These are phyloP conservation scores for Antitype chi DNA, from an alignment of 2,888 invertebrate species.

Conservation along the genomic window DNA sequence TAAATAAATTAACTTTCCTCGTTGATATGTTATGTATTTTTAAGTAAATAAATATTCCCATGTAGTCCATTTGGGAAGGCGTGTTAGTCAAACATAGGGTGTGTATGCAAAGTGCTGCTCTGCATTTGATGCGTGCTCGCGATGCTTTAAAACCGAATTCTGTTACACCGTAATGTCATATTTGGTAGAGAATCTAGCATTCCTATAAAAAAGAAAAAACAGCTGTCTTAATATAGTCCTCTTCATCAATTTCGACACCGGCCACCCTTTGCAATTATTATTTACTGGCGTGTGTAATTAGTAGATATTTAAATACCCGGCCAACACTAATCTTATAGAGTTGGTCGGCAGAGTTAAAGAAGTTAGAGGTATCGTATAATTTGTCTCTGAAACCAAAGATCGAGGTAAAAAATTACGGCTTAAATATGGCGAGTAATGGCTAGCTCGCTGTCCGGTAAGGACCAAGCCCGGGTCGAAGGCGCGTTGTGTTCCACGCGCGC, in stretches of 20 bases:
- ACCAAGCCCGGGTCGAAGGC: no score
- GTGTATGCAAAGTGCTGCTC: constrained; percentile 77
- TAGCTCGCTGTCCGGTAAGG: no score
- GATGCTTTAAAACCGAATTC: constrained; percentile 61
- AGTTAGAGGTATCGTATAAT: neutral
- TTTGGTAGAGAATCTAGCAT: neutral
- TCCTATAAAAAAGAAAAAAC: neutral
- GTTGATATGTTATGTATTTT: constrained; percentile 5
- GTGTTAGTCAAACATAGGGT: constrained; percentile 76
- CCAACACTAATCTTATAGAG: no score
- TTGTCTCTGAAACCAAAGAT: neutral
- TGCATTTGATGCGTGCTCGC: constrained; percentile 78
- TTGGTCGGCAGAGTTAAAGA: no score
- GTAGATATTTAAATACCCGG: no score
- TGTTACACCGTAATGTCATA: constrained; percentile 68
- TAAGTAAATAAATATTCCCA: constrained; percentile 47
- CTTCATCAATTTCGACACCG: no score
- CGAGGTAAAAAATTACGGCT: neutral
- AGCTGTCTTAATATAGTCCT: no score
- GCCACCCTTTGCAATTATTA: no score
- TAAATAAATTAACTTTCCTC: constrained; percentile 27
- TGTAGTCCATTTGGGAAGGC: constrained; percentile 66
- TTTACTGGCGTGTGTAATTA: no score
- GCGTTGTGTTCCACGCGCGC: no score
- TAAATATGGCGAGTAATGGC: no score